A percentile compares a stretch with the other conserved stretches of the same genome.
Evolutionary conservation across 2,888 invertebrate species (phyloP).

Genomic region (Yponomeuta sedellus): DNA sequence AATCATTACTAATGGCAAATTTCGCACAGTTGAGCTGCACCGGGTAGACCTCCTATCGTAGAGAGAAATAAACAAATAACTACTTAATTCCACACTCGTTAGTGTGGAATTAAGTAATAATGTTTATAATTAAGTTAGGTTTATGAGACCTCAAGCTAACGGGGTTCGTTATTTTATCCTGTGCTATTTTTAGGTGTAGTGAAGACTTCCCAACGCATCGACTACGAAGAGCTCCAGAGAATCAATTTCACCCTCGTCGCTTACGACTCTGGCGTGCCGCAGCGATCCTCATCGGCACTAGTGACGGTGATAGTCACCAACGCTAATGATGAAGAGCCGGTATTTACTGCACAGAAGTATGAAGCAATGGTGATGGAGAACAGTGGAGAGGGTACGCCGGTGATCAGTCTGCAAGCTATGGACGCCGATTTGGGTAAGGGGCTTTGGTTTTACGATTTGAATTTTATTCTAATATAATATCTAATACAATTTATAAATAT

Average conservation of each 20-base stretch:
- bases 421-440: conserved; percentile 87
- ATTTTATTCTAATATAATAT: no score
- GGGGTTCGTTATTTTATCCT: background rate
- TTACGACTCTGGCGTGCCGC: conserved; percentile 91
- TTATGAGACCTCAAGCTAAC: no score
- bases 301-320: conserved; percentile 87
- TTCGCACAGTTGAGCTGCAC: no score
- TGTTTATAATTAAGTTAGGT: no score
- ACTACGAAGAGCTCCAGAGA: conserved; percentile 87
- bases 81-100: no score
- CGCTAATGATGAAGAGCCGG: conserved; percentile 91
- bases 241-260: conserved; percentile 89
- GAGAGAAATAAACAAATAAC: no score
- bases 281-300: conserved; percentile 85
- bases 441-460: no score
- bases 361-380: conserved; percentile 86
- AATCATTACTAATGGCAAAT: no score
- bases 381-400: conserved; percentile 81
- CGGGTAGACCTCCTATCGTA: no score
- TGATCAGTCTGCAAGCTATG: conserved; percentile 83
- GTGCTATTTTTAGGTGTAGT: conserved; percentile 81
- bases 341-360: conserved; percentile 81
- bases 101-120: no score
- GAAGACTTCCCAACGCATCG: conserved; percentile 84
- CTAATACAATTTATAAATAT: no score